Evolutionary conservation across 2,888 invertebrate species (phyloP).

Genomic region (Apocheima hispidaria): DNA sequence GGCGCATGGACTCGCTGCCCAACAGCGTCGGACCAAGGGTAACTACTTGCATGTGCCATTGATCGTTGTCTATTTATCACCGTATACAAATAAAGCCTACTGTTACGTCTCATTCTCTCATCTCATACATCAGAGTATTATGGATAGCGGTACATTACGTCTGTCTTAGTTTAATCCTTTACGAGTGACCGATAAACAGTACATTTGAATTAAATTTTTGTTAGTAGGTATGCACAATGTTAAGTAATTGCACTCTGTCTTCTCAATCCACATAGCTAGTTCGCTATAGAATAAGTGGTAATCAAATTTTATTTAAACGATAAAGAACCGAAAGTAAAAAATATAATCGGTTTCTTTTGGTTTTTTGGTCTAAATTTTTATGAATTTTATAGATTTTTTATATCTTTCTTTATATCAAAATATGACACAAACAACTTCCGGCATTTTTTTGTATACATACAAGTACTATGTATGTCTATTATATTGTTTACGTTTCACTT

Average conservation of each 20-base stretch:
- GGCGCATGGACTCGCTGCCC: slow-evolving; percentile 81
- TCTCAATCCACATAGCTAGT: neutral
- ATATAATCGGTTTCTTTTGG: too few species aligned
- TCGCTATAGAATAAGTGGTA: neutral
- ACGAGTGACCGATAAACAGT: slow-evolving; percentile 18
- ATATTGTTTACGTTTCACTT: neutral
- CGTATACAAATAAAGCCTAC: slow-evolving; percentile 9
- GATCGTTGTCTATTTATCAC: neutral
- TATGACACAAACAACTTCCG: too few species aligned
- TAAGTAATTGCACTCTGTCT: slow-evolving; percentile 20
- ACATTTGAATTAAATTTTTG: slow-evolving; percentile 19
- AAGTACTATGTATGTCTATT: neutral
- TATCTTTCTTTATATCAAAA: too few species aligned
- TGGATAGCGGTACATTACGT: neutral
- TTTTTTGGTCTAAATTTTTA: too few species aligned
- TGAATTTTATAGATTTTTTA: too few species aligned
- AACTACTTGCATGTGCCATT: slow-evolving; percentile 60
- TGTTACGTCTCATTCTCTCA: slow-evolving; percentile 8
- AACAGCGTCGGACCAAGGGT: slow-evolving; percentile 85
- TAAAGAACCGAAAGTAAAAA: neutral
- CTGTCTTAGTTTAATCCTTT: slow-evolving; percentile 8
- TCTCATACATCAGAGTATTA: slow-evolving; percentile 6
- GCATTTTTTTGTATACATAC: neutral
- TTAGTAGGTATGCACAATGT: slow-evolving; percentile 30
- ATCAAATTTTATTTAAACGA: neutral